Evolutionary conservation across 2,113 vertebrate genomes (phyloP).

Genomic region (Colistium nudipinnis): DNA sequence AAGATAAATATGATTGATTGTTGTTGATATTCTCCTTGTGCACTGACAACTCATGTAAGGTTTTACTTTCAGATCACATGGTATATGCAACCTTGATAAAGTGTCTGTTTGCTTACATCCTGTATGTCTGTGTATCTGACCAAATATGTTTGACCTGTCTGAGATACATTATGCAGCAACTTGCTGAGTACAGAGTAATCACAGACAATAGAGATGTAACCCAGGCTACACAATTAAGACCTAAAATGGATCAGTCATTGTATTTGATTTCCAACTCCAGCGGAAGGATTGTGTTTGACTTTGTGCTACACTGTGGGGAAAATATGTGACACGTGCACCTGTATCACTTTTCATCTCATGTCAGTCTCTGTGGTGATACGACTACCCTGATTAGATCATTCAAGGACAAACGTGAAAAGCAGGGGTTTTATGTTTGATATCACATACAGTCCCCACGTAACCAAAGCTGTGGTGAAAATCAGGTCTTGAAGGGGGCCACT

Average conservation of each 20-base stretch:
- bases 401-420: conserved; percentile 29
- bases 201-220: not conserved
- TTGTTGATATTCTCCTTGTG: not conserved
- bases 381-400: conserved; percentile 38
- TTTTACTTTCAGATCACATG: not conserved
- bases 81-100: not conserved
- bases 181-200: not conserved
- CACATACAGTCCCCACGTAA: conserved; percentile 8
- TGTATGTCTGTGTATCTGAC: not conserved
- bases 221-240: no score
- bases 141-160: not conserved
- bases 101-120: not conserved
- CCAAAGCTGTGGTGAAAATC: conserved; percentile 30
- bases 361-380: conserved; percentile 36
- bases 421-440: conserved; percentile 37
- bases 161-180: not conserved
- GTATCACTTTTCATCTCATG: conserved; percentile 2
- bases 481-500: conserved; percentile 39
- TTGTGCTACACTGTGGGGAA: conserved; percentile 24
- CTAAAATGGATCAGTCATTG: not conserved
- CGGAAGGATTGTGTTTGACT: not conserved
- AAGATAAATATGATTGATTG: not conserved
- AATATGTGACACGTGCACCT: conserved; percentile 21
- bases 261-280: not conserved
- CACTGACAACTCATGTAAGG: not conserved